Base-by-base conservation (phyloP, 2,888 invertebrate genomes). In the Tenthredo amoena region DNA sequence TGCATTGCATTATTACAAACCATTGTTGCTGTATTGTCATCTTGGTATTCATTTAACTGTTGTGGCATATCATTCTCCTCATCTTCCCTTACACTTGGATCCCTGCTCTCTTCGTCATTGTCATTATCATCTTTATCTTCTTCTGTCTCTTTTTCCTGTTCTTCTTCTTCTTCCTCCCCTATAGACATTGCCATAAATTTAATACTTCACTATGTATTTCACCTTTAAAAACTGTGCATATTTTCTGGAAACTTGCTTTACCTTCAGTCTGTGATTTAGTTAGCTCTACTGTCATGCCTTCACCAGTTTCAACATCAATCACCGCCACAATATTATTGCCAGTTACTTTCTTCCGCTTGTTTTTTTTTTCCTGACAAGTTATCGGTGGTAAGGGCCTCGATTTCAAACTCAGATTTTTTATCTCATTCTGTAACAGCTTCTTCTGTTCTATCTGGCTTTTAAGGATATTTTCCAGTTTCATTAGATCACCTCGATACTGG, bases 381-480 rank as follows among this genome's bases (percentile, higher is more conserved):
- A 74, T 86, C 37, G 88, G 87, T 34, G 87, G 87, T 72, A 89
- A 81, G 6, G 87, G 76, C 34, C 87, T 87, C n/a, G 89, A 86
- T 58, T 90, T 89, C 6, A 90, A 72, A 58, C 87, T 88, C 40
- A 91, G 87, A 85, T 88, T 91, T 79, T 88, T 88, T 50, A 92
- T 90, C 37, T 92, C 89, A 50, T 89, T 87, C 2, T 85, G 87
- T 37, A 91, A 89, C 34, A 90, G 74, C 85, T 89, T 86, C 55
- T 90, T 92, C 84, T 94, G 93, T 43, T 89, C 88, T 58, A 90
- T 88, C 90, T 95, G 94, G 83, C 91, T 90, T 76, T 91, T 90
- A 15, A 94, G 87, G 62, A 95, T 93, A 12, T 87, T 88, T 85
- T 93, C 90, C 15, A 95, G 90, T 86, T 92, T 93, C n/a, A 87